phyloP scores from a whole-genome alignment of 2,888 invertebrate genomes.

The Pandemis heparana region DNA sequence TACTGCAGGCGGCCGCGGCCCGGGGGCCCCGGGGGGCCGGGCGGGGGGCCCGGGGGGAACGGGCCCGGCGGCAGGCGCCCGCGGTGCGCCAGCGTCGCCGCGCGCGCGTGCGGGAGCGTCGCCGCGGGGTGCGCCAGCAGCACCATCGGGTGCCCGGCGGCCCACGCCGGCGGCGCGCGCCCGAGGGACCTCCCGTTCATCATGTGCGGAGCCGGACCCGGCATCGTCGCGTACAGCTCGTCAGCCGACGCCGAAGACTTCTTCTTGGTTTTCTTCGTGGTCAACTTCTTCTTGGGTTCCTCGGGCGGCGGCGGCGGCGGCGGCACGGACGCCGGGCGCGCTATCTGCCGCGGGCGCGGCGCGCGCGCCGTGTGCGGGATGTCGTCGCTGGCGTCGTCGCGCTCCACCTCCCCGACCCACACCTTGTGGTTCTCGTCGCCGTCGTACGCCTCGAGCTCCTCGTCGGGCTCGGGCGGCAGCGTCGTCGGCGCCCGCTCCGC shows the following conservation, averaged over 20 bases:
- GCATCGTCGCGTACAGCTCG: slow-evolving; percentile 85
- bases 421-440: slow-evolving; percentile 98
- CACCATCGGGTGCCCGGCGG: slow-evolving; percentile 77
- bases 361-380: slow-evolving; percentile 87
- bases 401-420: slow-evolving; percentile 94
- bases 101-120: slow-evolving; percentile 77
- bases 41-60: slow-evolving; percentile 69
- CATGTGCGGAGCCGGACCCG: slow-evolving; percentile 73
- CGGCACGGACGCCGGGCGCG: slow-evolving; percentile 92
- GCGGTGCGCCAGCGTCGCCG: slow-evolving; percentile 84
- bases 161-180: slow-evolving; percentile 78
- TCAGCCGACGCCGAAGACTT: slow-evolving; percentile 85
- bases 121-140: slow-evolving; percentile 80
- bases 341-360: slow-evolving; percentile 92
- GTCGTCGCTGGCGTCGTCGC: slow-evolving; percentile 91
- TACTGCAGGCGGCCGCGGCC: slow-evolving; percentile 83
- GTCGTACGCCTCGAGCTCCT: slow-evolving; percentile 94
- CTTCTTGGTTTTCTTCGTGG: slow-evolving; percentile 85
- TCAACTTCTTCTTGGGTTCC: slow-evolving; percentile 87
- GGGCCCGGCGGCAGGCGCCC: slow-evolving; percentile 87
- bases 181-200: slow-evolving; percentile 79
- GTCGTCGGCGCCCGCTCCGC: slow-evolving; percentile 83
- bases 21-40: slow-evolving; percentile 43
- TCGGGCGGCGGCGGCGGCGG: slow-evolving; percentile 92
- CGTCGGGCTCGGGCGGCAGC: slow-evolving; percentile 82